phyloP scores from a whole-genome alignment of 2,113 vertebrate genomes.

The Ochotona curzoniae region DNA sequence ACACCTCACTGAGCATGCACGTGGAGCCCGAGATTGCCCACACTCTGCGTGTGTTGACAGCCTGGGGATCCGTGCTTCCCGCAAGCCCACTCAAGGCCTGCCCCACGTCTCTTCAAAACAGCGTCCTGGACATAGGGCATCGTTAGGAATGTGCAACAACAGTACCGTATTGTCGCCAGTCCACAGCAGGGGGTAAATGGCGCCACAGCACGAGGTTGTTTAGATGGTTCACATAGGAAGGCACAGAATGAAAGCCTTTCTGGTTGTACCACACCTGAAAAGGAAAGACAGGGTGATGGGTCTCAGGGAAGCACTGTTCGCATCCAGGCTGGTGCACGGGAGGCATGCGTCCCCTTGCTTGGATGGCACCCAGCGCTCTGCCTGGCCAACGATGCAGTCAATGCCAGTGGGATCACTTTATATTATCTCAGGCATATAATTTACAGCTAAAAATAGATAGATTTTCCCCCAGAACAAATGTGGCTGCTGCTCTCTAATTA shows the following conservation, averaged over 20 bases:
- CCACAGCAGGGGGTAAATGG: slow-evolving; percentile 78
- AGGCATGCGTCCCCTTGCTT: neutral
- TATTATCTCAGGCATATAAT: slow-evolving; percentile 68
- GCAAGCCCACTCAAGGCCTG: neutral
- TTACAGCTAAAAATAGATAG: slow-evolving; percentile 76
- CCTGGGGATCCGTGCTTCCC: too few species aligned
- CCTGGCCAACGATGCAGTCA: neutral
- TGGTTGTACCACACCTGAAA: slow-evolving; percentile 89
- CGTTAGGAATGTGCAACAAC: neutral
- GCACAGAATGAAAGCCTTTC: slow-evolving; percentile 84
- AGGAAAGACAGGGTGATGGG: slow-evolving; percentile 5
- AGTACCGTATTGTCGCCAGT: slow-evolving; percentile 86
- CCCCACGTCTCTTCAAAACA: neutral
- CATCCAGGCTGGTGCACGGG: neutral
- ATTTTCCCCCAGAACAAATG: slow-evolving; percentile 67
- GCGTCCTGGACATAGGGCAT: neutral
- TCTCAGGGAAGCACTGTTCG: neutral
- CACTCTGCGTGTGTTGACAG: rapidly evolving
- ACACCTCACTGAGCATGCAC: too few species aligned
- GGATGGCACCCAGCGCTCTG: neutral
- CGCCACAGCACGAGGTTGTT: slow-evolving; percentile 87
- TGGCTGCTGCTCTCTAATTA: slow-evolving; percentile 65
- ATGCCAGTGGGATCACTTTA: slow-evolving; percentile 50
- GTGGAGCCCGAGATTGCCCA: neutral
- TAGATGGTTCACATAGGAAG: slow-evolving; percentile 86